Evolutionary conservation across 64 coral and sea anemone genomes (phyloP).

Genomic region (Exaiptasia diaphana): DNA sequence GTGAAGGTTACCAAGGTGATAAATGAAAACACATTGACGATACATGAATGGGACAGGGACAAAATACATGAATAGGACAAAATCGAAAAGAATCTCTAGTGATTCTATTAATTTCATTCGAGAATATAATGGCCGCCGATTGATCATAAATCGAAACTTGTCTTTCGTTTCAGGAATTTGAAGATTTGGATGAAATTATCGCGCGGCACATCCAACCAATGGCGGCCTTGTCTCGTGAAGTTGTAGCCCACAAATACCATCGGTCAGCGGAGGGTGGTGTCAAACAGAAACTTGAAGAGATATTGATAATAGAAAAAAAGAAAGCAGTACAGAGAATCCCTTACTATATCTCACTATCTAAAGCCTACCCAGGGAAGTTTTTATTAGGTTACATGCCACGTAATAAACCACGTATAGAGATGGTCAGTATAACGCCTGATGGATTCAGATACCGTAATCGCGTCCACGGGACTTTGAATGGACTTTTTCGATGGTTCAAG

Average conservation of each 20-base stretch:
- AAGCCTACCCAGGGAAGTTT: conserved; percentile 92
- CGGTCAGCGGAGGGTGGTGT: conserved; percentile 66
- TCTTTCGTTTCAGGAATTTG: conserved; percentile 82
- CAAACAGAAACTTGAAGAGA: conserved; percentile 76
- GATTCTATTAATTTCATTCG: too few species aligned
- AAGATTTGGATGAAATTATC: conserved; percentile 98
- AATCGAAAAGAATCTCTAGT: too few species aligned
- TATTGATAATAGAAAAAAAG: conserved; percentile 66
- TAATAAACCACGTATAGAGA: conserved; percentile 83
- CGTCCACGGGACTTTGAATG: conserved; percentile 85
- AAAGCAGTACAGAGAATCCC: conserved; percentile 88
- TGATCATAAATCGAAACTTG: too few species aligned
- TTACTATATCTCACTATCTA: conserved; percentile 66
- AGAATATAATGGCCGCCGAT: too few species aligned
- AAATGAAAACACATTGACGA: too few species aligned
- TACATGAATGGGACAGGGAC: too few species aligned
- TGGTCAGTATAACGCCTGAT: conserved; percentile 81
- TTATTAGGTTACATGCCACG: conserved; percentile 90
- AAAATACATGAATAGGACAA: too few species aligned
- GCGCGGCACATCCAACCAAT: conserved; percentile 93
- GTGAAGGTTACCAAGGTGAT: too few species aligned
- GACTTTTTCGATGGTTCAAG: conserved; percentile 93
- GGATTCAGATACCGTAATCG: conserved; percentile 87
- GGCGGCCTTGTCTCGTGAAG: conserved; percentile 83
- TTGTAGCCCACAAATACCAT: conserved; percentile 88